Base-by-base conservation (phyloP, 92 coral and sea anemone genomes). In the Palythoa caribaeorum region DNA sequence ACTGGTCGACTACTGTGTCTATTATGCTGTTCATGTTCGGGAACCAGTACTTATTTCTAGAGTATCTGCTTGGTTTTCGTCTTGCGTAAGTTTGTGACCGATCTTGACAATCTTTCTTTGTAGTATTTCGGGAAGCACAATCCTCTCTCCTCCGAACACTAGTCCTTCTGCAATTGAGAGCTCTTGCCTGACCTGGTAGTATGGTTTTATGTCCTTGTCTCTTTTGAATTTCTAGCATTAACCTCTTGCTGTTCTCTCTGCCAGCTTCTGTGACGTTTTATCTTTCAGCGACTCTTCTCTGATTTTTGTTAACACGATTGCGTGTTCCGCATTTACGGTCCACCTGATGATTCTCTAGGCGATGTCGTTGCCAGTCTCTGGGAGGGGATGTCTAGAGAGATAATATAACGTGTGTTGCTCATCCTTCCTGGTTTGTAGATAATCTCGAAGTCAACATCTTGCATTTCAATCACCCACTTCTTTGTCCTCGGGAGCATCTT, bases 51-150 rank as follows among this genome's bases (percentile, higher is more conserved):
- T 90, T 10, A 90, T 90, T 19, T 87, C 69, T 85, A 50, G 38
- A 90, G 88, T 79, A 90, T 74, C 51, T 84, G 76, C 77, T 88
- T 93, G 39, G 92, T 90, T 88, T 90, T 90, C 20, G 94, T 80
- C 79, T 50, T 92, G 44, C 91, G 90, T 6, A 90, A 55, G 28
- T 28, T 28, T 28, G 28, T 28, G 28, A 28, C 28, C 28, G 28
- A 28, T 28, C 28, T 28, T 0, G 28, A 28, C 28, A 28, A 28
- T 28, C 28, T 28, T 28, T 28, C 28, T 28, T 28, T 28, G 28
- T 28, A 28, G 28, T 28, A 28, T 28, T 28, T 28, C 28, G 28
- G 28, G 28, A 28, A 83, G 83, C 13, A 89, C 78, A 20, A 83
- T 75, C 21, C 91, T 51, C n/a, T 83, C 85, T 37, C 84, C 84